Evolutionary conservation across 2,888 invertebrate species (phyloP).

Genomic region (Thysanoteuthis rhombus): DNA sequence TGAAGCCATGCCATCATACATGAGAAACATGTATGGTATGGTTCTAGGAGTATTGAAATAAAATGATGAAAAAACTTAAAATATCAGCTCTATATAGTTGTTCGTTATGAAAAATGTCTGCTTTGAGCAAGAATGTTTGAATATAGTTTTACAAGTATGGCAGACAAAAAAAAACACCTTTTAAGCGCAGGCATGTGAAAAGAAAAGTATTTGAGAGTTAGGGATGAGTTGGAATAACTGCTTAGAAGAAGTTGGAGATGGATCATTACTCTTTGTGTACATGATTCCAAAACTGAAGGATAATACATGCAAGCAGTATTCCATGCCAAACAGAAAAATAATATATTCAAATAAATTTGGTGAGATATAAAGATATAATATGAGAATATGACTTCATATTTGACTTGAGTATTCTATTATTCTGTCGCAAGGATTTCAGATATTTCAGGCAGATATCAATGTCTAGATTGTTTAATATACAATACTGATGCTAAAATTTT

Average conservation of each 20-base stretch:
- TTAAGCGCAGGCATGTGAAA: background rate
- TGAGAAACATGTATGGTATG: too few species aligned
- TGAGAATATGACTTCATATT: background rate
- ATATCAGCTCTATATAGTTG: background rate
- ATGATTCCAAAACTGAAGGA: background rate
- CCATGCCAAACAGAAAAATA: too few species aligned
- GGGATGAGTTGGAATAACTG: background rate
- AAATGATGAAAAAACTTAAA: background rate
- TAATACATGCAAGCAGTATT: background rate
- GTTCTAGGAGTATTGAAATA: too few species aligned
- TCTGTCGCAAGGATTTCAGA: background rate
- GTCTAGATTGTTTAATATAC: background rate
- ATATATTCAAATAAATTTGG: too few species aligned
- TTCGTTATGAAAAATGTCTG: background rate
- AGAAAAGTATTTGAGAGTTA: background rate
- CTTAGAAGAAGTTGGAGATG: background rate
- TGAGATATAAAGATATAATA: background rate
- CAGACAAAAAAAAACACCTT: background rate
- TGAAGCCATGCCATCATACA: too few species aligned
- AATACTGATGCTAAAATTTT: background rate
- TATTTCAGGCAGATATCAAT: background rate
- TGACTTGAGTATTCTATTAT: background rate
- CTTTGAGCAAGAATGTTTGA: background rate
- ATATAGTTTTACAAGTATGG: background rate
- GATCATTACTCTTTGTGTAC: background rate